Base-by-base conservation (phyloP, 2,113 vertebrate genomes). In the Thryonomys swinderianus region DNA sequence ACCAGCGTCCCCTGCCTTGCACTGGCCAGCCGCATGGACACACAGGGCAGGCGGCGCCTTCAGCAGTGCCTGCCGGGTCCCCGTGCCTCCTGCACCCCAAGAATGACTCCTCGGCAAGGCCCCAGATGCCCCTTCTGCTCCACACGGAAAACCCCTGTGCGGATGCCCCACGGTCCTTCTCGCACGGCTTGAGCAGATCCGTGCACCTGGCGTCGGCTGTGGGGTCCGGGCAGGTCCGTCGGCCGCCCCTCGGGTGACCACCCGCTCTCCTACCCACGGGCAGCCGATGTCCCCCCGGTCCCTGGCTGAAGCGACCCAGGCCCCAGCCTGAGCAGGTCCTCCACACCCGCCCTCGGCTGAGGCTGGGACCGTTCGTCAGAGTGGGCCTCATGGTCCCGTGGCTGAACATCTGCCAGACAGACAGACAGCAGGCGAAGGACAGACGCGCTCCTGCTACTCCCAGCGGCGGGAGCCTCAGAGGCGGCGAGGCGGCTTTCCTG, bases 81-180 rank as follows among this genome's bases (percentile, higher is more conserved):
- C 37, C 7, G 53, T 42, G 69, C 13, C 21, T 42, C 69, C 21
- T 42, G 69, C 21, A 73, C 37, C 67, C 69, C 37, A 37, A 37
- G 21, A 23, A 12, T 21, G 11, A 42, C 37, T 73, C 37, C 23
- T 42, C 25, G 23, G 10, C 69, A 1, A 12, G 12, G 69, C 6
- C 69, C 37, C 14, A 0, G 4, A 37, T 5, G 21, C 20, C 4
- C 69, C 69, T 25, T 12, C 69, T 21, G 21, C 69, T 23, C 10
- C 10, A 11, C 7, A 12, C 1, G 21, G 37, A 42, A 2, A 12
- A 23, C 40, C 12, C 21, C 5, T 12, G 5, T 37, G 5, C 3
- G 37, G 37, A 27, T 37, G 8, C 18, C 1, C 2, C 21, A 21
- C 12, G 12, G 23, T 42, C 69, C 21, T 25, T 11, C 69, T 25